A percentile compares a stretch with the other conserved stretches of the same genome.
These are phyloP conservation scores for Coregonus ussuriensis DNA, from an alignment of 2,797 vertebrate species.

Conservation along the genomic window DNA sequence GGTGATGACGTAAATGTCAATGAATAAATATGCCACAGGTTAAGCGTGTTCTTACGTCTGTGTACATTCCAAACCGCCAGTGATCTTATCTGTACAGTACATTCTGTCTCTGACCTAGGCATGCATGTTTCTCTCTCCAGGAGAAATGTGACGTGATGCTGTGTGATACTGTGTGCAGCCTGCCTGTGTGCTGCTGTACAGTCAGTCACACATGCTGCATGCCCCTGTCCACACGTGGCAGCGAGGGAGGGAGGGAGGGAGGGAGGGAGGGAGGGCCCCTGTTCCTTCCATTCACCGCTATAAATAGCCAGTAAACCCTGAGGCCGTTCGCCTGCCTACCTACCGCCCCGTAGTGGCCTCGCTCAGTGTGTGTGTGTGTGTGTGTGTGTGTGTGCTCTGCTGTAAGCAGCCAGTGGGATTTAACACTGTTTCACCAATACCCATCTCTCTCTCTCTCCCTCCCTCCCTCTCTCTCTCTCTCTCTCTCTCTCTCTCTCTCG, in stretches of 20 bases:
- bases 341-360: not conserved
- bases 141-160: constrained; percentile 51
- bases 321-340: not conserved
- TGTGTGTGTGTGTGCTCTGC: not conserved
- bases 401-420: not conserved
- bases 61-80: constrained; percentile 32
- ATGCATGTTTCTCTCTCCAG: constrained; percentile 54
- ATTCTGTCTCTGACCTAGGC: constrained; percentile 15
- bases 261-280: constrained; percentile 24
- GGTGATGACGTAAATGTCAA: too few species aligned
- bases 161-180: not conserved
- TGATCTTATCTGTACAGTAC: constrained; percentile 27
- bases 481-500: too few species aligned
- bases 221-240: constrained; percentile 49
- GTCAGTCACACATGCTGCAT: not conserved
- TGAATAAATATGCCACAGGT: constrained; percentile 1
- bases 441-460: too few species aligned
- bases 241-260: constrained; percentile 18
- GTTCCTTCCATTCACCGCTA: constrained; percentile 50
- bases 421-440: not conserved
- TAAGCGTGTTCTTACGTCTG: not conserved
- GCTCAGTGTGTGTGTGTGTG: not conserved
- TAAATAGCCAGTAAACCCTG: constrained; percentile 53
- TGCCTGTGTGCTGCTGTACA: not conserved
- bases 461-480: too few species aligned